Conservation (phyloP, 2,113 vertebrate genomes). For the Poeciliopsis turrubarensis region DNA sequence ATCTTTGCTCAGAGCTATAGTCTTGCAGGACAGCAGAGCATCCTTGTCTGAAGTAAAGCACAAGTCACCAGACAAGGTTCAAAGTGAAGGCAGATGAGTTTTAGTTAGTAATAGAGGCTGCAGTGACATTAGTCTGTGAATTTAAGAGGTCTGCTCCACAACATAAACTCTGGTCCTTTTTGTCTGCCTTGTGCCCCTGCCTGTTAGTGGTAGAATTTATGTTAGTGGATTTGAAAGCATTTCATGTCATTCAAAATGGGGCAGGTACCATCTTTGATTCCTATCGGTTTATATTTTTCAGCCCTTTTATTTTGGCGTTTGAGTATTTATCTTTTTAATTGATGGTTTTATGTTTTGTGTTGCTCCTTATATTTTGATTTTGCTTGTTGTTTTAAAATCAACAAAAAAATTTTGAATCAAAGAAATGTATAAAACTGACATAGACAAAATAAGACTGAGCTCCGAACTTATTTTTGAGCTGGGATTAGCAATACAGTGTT, state of each 20-base stretch:
- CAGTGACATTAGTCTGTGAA: slow-evolving; percentile 46
- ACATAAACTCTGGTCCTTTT: slow-evolving; percentile 34
- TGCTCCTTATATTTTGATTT: neutral
- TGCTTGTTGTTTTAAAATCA: neutral
- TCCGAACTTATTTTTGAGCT: neutral
- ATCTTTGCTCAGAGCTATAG: slow-evolving; percentile 26
- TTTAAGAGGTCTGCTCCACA: slow-evolving; percentile 30
- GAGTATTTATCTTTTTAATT: neutral
- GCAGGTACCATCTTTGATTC: slow-evolving; percentile 58
- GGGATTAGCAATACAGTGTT: neutral
- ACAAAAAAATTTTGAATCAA: neutral
- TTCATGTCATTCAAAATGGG: slow-evolving; percentile 35
- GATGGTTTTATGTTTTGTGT: neutral
- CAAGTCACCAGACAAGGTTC: slow-evolving; percentile 58
- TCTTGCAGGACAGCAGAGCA: slow-evolving; percentile 39
- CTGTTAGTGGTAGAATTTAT: slow-evolving; percentile 35
- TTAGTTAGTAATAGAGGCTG: slow-evolving; percentile 54
- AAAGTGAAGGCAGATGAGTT: slow-evolving; percentile 55
- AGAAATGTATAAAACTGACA: neutral
- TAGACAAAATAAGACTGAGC: neutral
- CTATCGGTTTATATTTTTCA: slow-evolving; percentile 25
- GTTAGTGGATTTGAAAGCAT: slow-evolving; percentile 32
- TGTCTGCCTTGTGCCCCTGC: slow-evolving; percentile 19
- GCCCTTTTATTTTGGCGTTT: neutral
- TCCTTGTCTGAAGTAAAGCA: slow-evolving; percentile 41